Percentiles rank a stretch among this genome's conserved stretches.
phyloP scores from a whole-genome alignment of 1,140 invertebrate species.

The Drosophila virilis region DNA sequence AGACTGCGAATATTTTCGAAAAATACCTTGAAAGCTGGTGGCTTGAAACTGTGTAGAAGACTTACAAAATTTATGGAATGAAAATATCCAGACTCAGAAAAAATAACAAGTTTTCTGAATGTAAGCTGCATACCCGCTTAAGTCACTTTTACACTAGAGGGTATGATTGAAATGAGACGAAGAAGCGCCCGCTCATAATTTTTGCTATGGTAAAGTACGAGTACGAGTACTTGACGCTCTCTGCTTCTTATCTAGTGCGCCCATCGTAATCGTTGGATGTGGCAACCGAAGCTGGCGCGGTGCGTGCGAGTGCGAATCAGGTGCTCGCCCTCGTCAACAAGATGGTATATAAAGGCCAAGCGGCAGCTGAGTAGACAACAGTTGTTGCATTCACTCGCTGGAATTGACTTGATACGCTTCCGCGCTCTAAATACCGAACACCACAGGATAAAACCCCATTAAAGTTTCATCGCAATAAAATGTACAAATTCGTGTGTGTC shows the following conservation, averaged over 20 bases:
- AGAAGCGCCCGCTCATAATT: constrained; percentile 71
- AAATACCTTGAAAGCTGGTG: no score
- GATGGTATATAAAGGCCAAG: constrained; percentile 66
- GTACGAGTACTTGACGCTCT: constrained; percentile 49
- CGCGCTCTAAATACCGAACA: constrained; percentile 8
- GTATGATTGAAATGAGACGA: constrained; percentile 25
- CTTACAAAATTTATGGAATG: no score
- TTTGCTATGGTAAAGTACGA: constrained; percentile 36
- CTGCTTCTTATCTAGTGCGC: constrained; percentile 80
- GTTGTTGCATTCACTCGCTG: constrained; percentile 54
- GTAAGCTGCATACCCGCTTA: background rate
- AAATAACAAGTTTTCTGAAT: no score
- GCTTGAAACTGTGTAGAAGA: no score
- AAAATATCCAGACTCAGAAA: no score
- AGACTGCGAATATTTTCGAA: no score
- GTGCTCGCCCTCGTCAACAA: constrained; percentile 42
- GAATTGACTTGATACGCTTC: constrained; percentile 48
- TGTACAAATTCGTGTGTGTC: constrained; percentile 72
- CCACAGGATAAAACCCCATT: constrained; percentile 46
- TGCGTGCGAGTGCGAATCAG: constrained; percentile 42
- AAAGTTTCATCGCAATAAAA: constrained; percentile 22
- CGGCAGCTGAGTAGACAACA: constrained; percentile 57
- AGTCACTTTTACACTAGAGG: background rate
- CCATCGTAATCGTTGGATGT: constrained; percentile 70
- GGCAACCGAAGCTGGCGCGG: constrained; percentile 56